Conservation (phyloP, 1,140 invertebrate genomes). For the Sesamia nonagrioides region DNA sequence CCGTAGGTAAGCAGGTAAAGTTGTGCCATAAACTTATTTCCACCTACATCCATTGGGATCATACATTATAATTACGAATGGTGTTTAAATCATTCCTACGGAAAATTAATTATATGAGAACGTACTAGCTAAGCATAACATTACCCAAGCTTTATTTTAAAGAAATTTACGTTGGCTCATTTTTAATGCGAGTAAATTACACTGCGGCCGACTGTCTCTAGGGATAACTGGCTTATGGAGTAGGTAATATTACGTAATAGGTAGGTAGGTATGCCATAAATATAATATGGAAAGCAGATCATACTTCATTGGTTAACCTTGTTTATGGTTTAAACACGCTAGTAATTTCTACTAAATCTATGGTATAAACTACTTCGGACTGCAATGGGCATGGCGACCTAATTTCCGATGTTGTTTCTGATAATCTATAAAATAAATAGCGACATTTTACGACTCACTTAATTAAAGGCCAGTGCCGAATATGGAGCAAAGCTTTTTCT, state of each 20-base stretch:
- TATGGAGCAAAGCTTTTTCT: background rate
- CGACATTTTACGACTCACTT: background rate
- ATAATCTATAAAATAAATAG: constrained; percentile 9
- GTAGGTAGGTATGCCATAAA: background rate
- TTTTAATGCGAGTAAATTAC: constrained; percentile 27
- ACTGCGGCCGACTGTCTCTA: constrained; percentile 16
- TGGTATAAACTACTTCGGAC: background rate
- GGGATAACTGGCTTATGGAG: constrained; percentile 6
- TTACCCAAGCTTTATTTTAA: constrained; percentile 1
- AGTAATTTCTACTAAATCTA: background rate
- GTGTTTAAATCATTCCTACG: background rate
- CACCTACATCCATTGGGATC: no score
- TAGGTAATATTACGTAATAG: background rate
- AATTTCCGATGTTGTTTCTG: background rate
- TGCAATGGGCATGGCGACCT: background rate
- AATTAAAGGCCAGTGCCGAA: background rate
- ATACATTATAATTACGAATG: no score
- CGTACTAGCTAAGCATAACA: background rate
- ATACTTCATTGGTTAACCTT: background rate
- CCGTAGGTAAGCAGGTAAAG: no score
- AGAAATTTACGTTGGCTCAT: constrained; percentile 28
- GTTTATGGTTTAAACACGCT: background rate
- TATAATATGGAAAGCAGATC: background rate
- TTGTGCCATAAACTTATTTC: no score
- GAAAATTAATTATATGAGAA: background rate